Evolutionary conservation across 53 echinoderm and acorn worm genomes (phyloP), one percentile per base, ranked within the genome.

Genomic region (Luidia sarsii): DNA sequence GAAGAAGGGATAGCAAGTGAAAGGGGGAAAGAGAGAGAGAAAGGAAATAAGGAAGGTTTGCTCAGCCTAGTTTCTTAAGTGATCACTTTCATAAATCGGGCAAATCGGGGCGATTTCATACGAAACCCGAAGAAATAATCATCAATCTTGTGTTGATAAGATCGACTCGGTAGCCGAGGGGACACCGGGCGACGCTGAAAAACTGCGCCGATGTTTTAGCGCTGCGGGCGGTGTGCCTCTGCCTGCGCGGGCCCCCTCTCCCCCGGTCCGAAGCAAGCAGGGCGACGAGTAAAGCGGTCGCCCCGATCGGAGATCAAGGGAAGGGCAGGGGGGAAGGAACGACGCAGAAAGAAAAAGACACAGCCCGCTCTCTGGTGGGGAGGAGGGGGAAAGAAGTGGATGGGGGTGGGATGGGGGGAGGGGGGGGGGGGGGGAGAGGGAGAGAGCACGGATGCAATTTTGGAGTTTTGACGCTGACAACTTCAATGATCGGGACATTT

Each of bases 101-200:
- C 36, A 35, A 72, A 72, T 34, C 15, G 33, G 72, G 56, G 20
- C 23, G 63, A 72, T 72, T 72, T 55, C 20, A 6, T 34, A 11
- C 34, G 35, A 36, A 55, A 38, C 56, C 56, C 33, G 28, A 41
- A 39, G 55, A 72, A 55, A 72, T 72, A 56, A 72, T 72, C 72
- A 56, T 72, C 72, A 72, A 56, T 72, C 72, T 72, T 55, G 9
- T 3, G 72, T 29, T 55, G 72, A 72, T 72, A 72, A 72, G 72
- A 72, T 72, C 72, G 54, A 10, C 22, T 9, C 14, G 54, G 56
- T 23, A 72, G 38, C 43, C 45, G 72, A 72, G 37, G 65, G 39
- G 43, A 20, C 35, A 53, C 55, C 72, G 54, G 56, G 72, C 72
- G 55, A 38, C 39, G 54, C 54, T 72, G 54, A 72, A 51, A 72